These are phyloP conservation scores for Zygothrica quintamaculata DNA, from an alignment of 2,888 invertebrate species.

Conservation along the genomic window DNA sequence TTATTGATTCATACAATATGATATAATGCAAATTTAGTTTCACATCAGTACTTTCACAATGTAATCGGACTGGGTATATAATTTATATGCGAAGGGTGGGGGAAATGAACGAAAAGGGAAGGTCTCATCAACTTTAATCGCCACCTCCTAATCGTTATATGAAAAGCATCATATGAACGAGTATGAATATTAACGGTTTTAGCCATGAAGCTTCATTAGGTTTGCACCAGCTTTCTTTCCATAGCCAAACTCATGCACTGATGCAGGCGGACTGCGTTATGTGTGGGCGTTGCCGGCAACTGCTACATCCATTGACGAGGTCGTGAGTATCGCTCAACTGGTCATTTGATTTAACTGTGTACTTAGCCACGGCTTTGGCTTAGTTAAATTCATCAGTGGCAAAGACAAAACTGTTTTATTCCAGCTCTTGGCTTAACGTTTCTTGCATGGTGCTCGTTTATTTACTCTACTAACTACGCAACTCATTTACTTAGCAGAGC, in stretches of 20 bases:
- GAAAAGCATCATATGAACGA: background rate
- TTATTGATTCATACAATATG: conserved; percentile 3
- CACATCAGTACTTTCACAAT: conserved; percentile 28
- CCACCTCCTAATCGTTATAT: conserved; percentile 9
- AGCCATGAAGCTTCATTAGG: conserved; percentile 43
- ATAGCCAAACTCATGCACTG: conserved; percentile 20
- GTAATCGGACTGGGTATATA: background rate
- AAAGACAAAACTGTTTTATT: too few species aligned
- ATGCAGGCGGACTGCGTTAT: conserved; percentile 58
- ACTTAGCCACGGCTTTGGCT: conserved; percentile 1
- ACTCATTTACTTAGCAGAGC: conserved; percentile 14
- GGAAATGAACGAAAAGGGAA: conserved; percentile 10
- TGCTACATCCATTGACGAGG: conserved; percentile 66
- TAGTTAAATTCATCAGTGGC: too few species aligned
- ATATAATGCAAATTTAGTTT: conserved; percentile 16
- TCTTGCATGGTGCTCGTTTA: too few species aligned
- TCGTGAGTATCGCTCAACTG: conserved; percentile 73
- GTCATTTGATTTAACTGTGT: conserved; percentile 46
- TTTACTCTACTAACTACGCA: conserved; percentile 14
- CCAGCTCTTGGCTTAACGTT: too few species aligned
- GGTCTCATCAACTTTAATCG: conserved; percentile 33
- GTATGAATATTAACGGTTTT: conserved; percentile 9
- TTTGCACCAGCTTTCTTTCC: conserved; percentile 43
- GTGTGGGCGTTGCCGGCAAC: conserved; percentile 59
- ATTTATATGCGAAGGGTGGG: too few species aligned